Evolutionary conservation across 2,888 invertebrate genomes (phyloP), one percentile per base, ranked within the genome.

Genomic region (Pristionchus fissidentatus): DNA sequence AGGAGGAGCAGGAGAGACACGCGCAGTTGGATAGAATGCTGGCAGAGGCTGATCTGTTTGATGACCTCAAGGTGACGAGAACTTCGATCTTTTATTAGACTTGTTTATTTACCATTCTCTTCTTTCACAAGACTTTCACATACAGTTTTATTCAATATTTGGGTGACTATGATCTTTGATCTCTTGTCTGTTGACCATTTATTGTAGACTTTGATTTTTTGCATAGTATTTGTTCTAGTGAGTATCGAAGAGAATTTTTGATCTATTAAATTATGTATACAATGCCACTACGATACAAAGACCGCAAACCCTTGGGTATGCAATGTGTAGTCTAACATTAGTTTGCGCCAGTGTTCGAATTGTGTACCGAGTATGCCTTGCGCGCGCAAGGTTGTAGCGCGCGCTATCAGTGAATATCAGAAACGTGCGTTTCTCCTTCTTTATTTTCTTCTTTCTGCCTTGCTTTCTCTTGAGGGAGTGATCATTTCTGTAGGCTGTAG

Each of bases 111-210:
- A n/a, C n/a, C n/a, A n/a, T n/a, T n/a, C n/a, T n/a, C n/a, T n/a
- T n/a, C n/a, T n/a, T n/a, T n/a, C n/a, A n/a, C n/a, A n/a, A n/a
- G n/a, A n/a, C n/a, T n/a, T n/a, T n/a, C n/a, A n/a, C n/a, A n/a
- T n/a, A n/a, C n/a, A n/a, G n/a, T n/a, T n/a, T n/a, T n/a, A n/a
- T n/a, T n/a, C n/a, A n/a, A n/a, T n/a, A n/a, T n/a, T n/a, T n/a
- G n/a, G n/a, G n/a, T n/a, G n/a, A n/a, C n/a, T n/a, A n/a, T 66
- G 66, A 38, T 66, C 35, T 66, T 66, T 66, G 66, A 66, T 38
- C 38, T 38, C n/a, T n/a, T n/a, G n/a, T n/a, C n/a, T n/a, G n/a
- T 38, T 66, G 66, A 66, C n/a, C n/a, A n/a, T n/a, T n/a, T n/a
- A n/a, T n/a, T n/a, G n/a, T n/a, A n/a, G n/a, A n/a, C n/a, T n/a